These are phyloP conservation scores for Cyrtodaria siliqua DNA, from an alignment of 2,888 invertebrate species.

Conservation along the genomic window DNA sequence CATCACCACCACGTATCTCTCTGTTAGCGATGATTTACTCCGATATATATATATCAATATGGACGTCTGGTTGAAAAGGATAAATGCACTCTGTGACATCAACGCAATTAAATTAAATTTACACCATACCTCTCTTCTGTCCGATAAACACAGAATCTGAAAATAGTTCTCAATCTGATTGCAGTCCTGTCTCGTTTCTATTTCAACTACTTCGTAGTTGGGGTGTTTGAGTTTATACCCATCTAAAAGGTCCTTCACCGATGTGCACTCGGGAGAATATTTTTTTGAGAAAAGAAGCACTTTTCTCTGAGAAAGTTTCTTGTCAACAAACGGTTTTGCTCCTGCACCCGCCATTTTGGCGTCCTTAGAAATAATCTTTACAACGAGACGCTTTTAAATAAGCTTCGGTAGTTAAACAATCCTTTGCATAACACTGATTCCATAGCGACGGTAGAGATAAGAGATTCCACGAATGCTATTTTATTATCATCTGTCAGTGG, in stretches of 20 bases:
- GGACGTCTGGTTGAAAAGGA: too few relatives aligned
- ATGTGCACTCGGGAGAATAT: slow-evolving; percentile 76
- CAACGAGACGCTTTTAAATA: too few relatives aligned
- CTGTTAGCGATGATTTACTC: too few relatives aligned
- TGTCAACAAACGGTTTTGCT: slow-evolving; percentile 82
- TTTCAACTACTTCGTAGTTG: slow-evolving; percentile 81
- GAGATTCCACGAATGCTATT: neutral
- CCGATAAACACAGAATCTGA: slow-evolving; percentile 81
- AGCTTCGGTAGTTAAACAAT: neutral
- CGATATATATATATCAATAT: too few relatives aligned
- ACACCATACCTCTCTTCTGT: slow-evolving; percentile 79
- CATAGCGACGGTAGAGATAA: slow-evolving; percentile 5
- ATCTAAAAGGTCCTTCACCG: slow-evolving; percentile 69
- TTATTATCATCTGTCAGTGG: neutral
- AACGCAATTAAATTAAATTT: too few relatives aligned
- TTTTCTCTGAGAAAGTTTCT: slow-evolving; percentile 79
- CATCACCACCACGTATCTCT: too few relatives aligned
- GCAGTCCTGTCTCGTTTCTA: slow-evolving; percentile 83
- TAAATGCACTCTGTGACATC: too few relatives aligned
- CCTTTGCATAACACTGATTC: neutral
- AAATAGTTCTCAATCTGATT: slow-evolving; percentile 85
- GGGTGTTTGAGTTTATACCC: slow-evolving; percentile 71
- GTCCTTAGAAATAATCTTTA: slow-evolving; percentile 57
- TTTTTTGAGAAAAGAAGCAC: slow-evolving; percentile 82
- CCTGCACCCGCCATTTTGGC: slow-evolving; percentile 73